Evolutionary conservation across 2,888 invertebrate species (phyloP).

Genomic region (Epsilonema sp.): DNA sequence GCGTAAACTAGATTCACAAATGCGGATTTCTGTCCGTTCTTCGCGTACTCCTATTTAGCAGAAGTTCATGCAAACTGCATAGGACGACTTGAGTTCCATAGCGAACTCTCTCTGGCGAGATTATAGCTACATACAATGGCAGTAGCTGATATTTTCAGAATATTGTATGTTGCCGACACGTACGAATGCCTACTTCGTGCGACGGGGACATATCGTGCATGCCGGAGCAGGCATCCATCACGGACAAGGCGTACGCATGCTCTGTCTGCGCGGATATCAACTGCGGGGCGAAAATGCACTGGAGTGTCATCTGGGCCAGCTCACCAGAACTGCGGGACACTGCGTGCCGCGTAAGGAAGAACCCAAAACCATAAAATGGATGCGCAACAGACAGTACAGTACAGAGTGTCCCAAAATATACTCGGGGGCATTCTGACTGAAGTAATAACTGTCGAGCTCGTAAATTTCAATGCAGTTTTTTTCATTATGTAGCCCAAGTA

Average conservation of each 20-base stretch:
- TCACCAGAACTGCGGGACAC: constrained; percentile 5
- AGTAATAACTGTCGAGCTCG: background rate
- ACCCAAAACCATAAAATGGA: background rate
- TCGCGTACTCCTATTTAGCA: too few species aligned
- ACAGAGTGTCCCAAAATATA: too few species aligned
- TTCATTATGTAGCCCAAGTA: background rate
- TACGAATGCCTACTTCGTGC: constrained; percentile 21
- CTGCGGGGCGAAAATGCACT: constrained; percentile 3
- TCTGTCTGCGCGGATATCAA: constrained; percentile 15
- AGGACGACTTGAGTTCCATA: too few species aligned
- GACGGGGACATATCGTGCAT: constrained; percentile 19
- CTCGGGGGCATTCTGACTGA: too few species aligned
- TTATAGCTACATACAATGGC: too few species aligned
- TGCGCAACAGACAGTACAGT: background rate
- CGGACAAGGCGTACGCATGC: constrained; percentile 13
- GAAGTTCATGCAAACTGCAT: too few species aligned
- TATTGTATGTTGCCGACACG: constrained; percentile 20
- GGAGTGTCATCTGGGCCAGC: constrained; percentile 9
- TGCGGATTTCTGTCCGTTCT: too few species aligned
- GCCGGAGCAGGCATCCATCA: constrained; percentile 19
- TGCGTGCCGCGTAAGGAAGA: constrained; percentile 8
- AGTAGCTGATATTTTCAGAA: constrained; percentile 12
- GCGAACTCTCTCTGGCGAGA: too few species aligned
- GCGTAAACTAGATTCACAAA: too few species aligned
- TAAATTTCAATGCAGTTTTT: background rate